These are phyloP conservation scores for Chamaea fasciata DNA, from an alignment of 2,113 vertebrate genomes.

Conservation along the genomic window DNA sequence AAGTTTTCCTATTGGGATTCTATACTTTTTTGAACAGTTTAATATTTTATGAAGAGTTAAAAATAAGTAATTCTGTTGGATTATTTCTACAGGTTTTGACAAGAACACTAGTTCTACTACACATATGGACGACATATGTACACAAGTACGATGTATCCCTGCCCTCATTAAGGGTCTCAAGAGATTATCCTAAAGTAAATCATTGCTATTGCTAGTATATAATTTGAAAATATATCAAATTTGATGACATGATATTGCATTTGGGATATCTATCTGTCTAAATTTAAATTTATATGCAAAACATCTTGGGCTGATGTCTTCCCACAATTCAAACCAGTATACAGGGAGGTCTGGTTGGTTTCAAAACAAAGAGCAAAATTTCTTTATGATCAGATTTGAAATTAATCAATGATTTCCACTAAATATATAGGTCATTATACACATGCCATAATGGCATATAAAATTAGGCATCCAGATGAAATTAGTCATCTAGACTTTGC, in stretches of 20 bases:
- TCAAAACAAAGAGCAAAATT: background rate
- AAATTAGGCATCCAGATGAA: background rate
- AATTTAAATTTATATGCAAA: background rate
- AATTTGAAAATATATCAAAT: background rate
- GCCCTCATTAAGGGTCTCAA: background rate
- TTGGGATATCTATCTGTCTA: background rate
- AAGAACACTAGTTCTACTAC: background rate
- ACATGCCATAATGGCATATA: background rate
- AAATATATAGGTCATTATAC: background rate
- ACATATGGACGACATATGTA: background rate
- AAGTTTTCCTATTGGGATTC: slow-evolving; percentile 1
- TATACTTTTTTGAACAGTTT: background rate
- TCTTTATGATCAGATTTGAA: background rate
- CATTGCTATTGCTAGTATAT: background rate
- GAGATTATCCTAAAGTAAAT: background rate
- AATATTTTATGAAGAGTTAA: background rate
- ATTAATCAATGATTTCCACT: background rate
- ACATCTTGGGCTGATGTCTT: background rate
- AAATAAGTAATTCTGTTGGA: background rate
- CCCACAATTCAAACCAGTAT: background rate
- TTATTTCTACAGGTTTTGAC: background rate
- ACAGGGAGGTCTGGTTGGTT: background rate
- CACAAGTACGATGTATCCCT: background rate
- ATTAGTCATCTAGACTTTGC: background rate
- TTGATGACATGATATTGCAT: background rate